Conservation (phyloP, 1,140 invertebrate species). For the Dryas iulia region DNA sequence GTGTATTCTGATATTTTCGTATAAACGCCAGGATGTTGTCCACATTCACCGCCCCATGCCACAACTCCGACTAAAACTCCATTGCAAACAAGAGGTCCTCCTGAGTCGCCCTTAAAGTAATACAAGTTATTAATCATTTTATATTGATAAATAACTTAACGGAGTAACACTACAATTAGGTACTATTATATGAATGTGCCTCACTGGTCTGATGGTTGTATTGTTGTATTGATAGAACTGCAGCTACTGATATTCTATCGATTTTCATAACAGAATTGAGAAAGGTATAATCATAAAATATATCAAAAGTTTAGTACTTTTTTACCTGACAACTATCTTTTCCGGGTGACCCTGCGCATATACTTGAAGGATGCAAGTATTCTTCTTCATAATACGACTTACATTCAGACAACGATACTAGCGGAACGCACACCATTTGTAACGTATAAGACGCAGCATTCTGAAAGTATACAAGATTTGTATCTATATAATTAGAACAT, state of each 20-base stretch:
- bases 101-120: conserved; percentile 45
- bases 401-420: conserved; percentile 28
- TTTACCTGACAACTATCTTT: conserved; percentile 44
- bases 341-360: conserved; percentile 37
- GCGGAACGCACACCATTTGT: conserved; percentile 39
- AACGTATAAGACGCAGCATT: conserved; percentile 19
- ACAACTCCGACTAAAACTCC: conserved; percentile 45
- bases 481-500: too few relatives aligned
- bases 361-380: conserved; percentile 25
- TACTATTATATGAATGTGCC: too few relatives aligned
- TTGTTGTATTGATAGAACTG: too few relatives aligned
- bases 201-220: too few relatives aligned
- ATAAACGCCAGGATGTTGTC: conserved; percentile 40
- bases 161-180: too few relatives aligned
- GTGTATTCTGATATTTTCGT: conserved; percentile 39
- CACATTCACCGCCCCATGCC: conserved; percentile 43
- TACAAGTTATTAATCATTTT: not conserved
- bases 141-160: too few relatives aligned
- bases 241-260: too few relatives aligned
- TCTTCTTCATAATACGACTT: conserved; percentile 13
- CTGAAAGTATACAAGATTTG: conserved; percentile 27
- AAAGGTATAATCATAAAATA: not conserved
- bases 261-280: too few relatives aligned
- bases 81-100: conserved; percentile 44
- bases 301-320: not conserved